Conservation (phyloP, 2,888 invertebrate genomes). For the Drosophila macrospina region DNA sequence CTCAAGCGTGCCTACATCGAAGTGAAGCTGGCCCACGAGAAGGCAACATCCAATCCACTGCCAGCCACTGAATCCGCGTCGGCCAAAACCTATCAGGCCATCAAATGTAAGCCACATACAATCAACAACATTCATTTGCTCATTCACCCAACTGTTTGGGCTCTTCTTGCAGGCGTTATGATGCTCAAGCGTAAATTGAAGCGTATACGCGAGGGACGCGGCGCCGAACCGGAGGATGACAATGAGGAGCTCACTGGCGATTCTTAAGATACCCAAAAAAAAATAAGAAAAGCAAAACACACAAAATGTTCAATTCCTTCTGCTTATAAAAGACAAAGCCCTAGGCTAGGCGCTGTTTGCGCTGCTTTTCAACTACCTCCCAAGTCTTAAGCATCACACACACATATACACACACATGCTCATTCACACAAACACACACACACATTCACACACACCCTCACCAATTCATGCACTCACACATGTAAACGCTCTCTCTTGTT, state of each 20-base stretch:
- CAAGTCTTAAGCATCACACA: slow-evolving; percentile 26
- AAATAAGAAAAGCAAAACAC: slow-evolving; percentile 25
- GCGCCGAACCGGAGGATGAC: slow-evolving; percentile 81
- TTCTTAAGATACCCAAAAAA: slow-evolving; percentile 17
- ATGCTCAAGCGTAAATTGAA: slow-evolving; percentile 85
- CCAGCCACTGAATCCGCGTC: slow-evolving; percentile 77
- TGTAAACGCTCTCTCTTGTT: slow-evolving; percentile 31
- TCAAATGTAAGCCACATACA: slow-evolving; percentile 80
- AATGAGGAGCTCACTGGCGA: slow-evolving; percentile 69
- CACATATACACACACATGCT: neutral
- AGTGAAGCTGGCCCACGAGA: slow-evolving; percentile 83
- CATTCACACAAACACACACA: slow-evolving; percentile 9
- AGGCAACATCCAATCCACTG: slow-evolving; percentile 68
- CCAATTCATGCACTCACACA: slow-evolving; percentile 1
- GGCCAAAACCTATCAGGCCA: slow-evolving; percentile 85
- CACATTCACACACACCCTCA: slow-evolving; percentile 20
- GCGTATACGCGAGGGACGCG: slow-evolving; percentile 85
- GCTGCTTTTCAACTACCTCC: slow-evolving; percentile 54
- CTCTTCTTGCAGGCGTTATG: slow-evolving; percentile 81
- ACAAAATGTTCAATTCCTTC: slow-evolving; percentile 29
- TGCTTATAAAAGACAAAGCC: slow-evolving; percentile 60
- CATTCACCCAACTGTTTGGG: no score
- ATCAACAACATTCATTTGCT: neutral
- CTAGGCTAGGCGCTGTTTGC: slow-evolving; percentile 47
- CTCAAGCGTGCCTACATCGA: slow-evolving; percentile 84